phyloP scores from a whole-genome alignment of 30 jellyfish, hydroid and myxozoan genomes.

The Chironex yamaguchii region DNA sequence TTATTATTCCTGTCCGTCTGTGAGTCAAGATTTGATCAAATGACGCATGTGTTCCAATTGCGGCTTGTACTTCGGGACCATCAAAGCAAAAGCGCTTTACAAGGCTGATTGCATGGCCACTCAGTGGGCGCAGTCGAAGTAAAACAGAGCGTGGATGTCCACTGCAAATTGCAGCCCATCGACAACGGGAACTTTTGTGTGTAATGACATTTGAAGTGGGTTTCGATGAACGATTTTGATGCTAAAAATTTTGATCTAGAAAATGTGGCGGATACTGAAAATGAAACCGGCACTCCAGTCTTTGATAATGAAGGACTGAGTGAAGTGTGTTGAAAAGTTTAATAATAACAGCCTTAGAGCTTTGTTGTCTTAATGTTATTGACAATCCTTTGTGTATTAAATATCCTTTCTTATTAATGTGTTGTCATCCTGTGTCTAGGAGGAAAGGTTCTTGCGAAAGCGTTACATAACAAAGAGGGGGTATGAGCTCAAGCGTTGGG shows the following conservation, averaged over 20 bases:
- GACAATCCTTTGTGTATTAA: background rate
- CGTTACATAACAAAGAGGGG: background rate
- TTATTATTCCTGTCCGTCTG: background rate
- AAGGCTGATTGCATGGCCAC: background rate
- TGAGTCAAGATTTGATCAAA: background rate
- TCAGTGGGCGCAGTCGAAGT: too few species aligned
- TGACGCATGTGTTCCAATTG: background rate
- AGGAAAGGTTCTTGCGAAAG: background rate
- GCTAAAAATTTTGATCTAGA: background rate
- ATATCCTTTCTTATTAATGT: background rate
- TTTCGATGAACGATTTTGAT: background rate
- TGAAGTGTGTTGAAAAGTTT: background rate
- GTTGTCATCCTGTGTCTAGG: background rate
- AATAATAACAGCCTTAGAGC: background rate
- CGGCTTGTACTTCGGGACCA: background rate
- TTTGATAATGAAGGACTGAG: background rate
- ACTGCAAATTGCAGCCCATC: background rate
- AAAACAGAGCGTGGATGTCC: background rate
- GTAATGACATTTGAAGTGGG: background rate
- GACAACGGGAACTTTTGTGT: background rate
- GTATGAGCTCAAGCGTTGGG: background rate
- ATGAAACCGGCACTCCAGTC: background rate
- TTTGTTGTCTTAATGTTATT: background rate
- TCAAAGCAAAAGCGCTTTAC: background rate
- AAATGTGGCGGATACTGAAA: background rate